Evolutionary conservation across 2,888 invertebrate species (phyloP).

Genomic region (Himalopsyche japonica): DNA sequence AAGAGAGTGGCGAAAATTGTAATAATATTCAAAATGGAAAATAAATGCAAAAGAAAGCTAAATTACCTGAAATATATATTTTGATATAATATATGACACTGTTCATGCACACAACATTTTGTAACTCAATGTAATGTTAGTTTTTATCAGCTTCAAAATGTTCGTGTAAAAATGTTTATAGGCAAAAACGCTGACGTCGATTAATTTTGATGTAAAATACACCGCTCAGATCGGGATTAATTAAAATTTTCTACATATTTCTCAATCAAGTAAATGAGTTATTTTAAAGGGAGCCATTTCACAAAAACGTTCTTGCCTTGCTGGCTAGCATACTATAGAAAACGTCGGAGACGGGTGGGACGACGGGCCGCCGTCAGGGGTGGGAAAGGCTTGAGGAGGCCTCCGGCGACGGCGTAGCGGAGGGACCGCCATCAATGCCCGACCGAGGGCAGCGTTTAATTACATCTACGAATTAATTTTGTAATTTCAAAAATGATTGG

Average conservation of each 20-base stretch:
- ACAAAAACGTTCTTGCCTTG: not conserved
- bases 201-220: not conserved
- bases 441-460: conserved; percentile 30
- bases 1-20: too few species aligned
- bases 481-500: conserved; percentile 37
- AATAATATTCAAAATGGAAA: too few species aligned
- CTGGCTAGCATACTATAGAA: not conserved
- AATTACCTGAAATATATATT: too few species aligned
- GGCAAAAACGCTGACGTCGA: not conserved
- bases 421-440: conserved; percentile 24
- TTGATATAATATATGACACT: too few species aligned
- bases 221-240: conserved; percentile 8
- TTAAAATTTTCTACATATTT: conserved; percentile 9
- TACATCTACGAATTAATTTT: conserved; percentile 38
- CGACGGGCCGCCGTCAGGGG: conserved; percentile 10
- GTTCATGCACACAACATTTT: too few species aligned
- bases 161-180: not conserved
- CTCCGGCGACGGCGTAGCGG: not conserved
- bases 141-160: not conserved
- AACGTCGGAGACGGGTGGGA: conserved; percentile 6
- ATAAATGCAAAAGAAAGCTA: too few species aligned
- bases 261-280: conserved; percentile 11
- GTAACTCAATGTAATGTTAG: too few species aligned
- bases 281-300: not conserved
- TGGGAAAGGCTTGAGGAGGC: conserved; percentile 12